phyloP scores from a whole-genome alignment of 2,113 vertebrate species.

The Brachypodius melanocephalos region DNA sequence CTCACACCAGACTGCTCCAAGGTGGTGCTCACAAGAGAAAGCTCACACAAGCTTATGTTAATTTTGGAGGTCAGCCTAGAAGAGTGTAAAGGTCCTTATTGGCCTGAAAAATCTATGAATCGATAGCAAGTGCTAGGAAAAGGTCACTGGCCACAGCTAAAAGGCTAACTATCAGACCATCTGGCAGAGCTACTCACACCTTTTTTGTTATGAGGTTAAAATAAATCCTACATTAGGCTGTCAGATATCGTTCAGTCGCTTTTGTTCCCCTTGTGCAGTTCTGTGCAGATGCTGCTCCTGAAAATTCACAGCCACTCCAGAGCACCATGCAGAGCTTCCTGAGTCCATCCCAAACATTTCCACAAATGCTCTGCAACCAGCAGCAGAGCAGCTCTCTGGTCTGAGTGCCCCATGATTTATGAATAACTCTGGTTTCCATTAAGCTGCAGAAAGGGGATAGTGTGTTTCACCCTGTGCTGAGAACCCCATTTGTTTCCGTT shows the following conservation, averaged over 20 bases:
- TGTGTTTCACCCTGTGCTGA: slow-evolving; percentile 60
- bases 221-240: not conserved
- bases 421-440: slow-evolving; percentile 53
- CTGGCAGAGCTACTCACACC: not conserved
- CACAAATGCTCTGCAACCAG: not conserved
- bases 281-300: not conserved
- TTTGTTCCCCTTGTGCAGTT: not conserved
- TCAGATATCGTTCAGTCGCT: not conserved
- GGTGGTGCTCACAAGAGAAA: not conserved
- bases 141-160: not conserved
- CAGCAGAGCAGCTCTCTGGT: not conserved
- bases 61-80: not conserved
- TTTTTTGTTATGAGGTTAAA: not conserved
- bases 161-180: not conserved
- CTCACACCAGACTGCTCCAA: not conserved
- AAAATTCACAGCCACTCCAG: not conserved
- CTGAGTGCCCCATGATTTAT: slow-evolving; percentile 62
- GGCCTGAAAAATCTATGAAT: slow-evolving; percentile 12
- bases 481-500: slow-evolving; percentile 76
- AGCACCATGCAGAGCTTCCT: not conserved
- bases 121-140: not conserved
- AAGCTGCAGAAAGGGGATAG: slow-evolving; percentile 59
- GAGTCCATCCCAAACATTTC: not conserved
- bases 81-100: not conserved
- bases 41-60: not conserved